Evolutionary conservation across 2,797 vertebrate species (phyloP).

Genomic region (Sebastes steindachneri): DNA sequence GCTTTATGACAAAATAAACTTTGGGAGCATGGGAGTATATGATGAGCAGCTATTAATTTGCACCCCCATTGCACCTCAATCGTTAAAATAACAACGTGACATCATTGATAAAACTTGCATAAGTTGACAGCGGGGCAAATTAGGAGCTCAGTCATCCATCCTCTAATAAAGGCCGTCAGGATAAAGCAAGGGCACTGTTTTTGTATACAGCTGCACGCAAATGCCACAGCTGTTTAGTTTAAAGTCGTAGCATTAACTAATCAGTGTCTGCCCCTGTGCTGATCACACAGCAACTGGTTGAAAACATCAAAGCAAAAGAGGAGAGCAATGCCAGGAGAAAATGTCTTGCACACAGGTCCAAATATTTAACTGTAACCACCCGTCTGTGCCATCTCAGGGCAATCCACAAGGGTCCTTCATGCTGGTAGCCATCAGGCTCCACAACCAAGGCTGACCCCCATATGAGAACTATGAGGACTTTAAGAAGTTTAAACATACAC

Average conservation of each 20-base stretch:
- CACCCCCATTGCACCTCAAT: slow-evolving; percentile 10
- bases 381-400: slow-evolving; percentile 41
- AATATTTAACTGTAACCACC: slow-evolving; percentile 30
- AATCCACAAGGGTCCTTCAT: slow-evolving; percentile 2
- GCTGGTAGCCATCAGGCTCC: no score
- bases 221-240: slow-evolving; percentile 48
- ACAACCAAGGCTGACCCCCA: no score
- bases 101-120: slow-evolving; percentile 35
- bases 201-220: slow-evolving; percentile 46
- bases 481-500: no score
- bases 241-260: slow-evolving; percentile 36
- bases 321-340: slow-evolving; percentile 24
- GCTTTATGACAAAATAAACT: slow-evolving; percentile 24
- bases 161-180: slow-evolving; percentile 34
- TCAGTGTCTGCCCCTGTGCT: slow-evolving; percentile 1
- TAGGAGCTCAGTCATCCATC: slow-evolving; percentile 47
- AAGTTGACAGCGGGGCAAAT: slow-evolving; percentile 48
- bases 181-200: slow-evolving; percentile 41
- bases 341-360: slow-evolving; percentile 17
- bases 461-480: no score
- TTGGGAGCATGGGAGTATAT: background rate
- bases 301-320: slow-evolving; percentile 15
- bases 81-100: slow-evolving; percentile 15
- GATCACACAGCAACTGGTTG: slow-evolving; percentile 21
- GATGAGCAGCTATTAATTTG: slow-evolving; percentile 7